Evolutionary conservation across 2,888 invertebrate species (phyloP).

Genomic region (Heliconius hortense): DNA sequence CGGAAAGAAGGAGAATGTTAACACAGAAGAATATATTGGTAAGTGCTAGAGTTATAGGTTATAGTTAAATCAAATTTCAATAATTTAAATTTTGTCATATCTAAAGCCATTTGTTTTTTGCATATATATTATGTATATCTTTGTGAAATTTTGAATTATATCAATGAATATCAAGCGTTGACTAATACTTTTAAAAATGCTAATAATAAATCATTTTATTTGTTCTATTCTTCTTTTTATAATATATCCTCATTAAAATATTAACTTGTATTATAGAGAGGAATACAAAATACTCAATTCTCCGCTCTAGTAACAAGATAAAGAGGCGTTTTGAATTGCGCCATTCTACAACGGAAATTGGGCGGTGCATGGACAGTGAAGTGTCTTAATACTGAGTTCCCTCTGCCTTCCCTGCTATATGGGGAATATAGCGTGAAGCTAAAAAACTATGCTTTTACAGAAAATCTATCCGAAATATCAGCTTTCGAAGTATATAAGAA

Average conservation of each 20-base stretch:
- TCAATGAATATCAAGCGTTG: too few species aligned
- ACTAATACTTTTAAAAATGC: too few species aligned
- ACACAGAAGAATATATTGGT: conserved; percentile 59
- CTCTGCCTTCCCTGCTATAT: too few species aligned
- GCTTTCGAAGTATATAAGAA: conserved; percentile 77
- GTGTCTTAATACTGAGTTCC: background rate
- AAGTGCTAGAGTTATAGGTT: background rate
- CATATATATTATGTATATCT: too few species aligned
- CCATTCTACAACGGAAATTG: background rate
- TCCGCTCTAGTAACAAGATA: too few species aligned
- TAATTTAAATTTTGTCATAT: background rate
- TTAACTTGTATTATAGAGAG: too few species aligned
- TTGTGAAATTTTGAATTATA: too few species aligned
- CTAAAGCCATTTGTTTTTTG: too few species aligned
- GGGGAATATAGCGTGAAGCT: background rate
- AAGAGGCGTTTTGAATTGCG: background rate
- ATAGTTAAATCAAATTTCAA: background rate
- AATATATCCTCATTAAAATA: too few species aligned
- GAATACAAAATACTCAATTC: too few species aligned
- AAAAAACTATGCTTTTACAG: conserved; percentile 46
- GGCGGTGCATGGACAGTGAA: background rate
- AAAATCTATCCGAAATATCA: conserved; percentile 70
- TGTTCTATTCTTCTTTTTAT: too few species aligned
- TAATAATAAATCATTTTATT: too few species aligned
- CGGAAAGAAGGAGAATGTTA: conserved; percentile 49